phyloP scores from a whole-genome alignment of 2,113 vertebrate species.

The Prinia subflava region DNA sequence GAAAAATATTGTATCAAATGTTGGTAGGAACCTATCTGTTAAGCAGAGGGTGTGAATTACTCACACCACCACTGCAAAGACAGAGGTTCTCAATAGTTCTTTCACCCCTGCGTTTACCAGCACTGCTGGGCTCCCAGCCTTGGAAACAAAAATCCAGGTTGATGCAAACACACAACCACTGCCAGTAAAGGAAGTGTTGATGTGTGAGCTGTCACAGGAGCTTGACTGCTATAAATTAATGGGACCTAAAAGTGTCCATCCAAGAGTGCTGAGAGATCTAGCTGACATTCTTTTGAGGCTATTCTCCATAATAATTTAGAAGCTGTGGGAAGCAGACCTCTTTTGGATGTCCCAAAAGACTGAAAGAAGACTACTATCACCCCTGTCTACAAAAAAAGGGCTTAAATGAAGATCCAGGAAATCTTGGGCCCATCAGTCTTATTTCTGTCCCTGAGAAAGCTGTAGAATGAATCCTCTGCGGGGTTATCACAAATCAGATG shows the following conservation, averaged over 20 bases:
- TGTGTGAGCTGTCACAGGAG: neutral
- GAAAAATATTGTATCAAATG: neutral
- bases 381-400: neutral
- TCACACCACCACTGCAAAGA: neutral
- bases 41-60: neutral
- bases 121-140: neutral
- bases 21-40: neutral
- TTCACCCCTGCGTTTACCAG: rapidly evolving
- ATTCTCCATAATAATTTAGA: neutral
- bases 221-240: neutral
- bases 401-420: neutral
- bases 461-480: neutral
- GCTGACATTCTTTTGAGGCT: neutral
- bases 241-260: neutral
- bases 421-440: neutral
- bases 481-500: neutral
- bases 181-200: neutral
- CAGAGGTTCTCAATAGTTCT: neutral
- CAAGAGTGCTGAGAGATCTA: neutral
- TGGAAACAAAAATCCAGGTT: neutral
- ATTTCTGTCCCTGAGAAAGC: neutral
- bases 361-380: neutral
- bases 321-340: neutral
- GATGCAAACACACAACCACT: neutral
- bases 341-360: neutral